Evolutionary conservation across 2,888 invertebrate species (phyloP).

Genomic region (Drosophila anomelani): DNA sequence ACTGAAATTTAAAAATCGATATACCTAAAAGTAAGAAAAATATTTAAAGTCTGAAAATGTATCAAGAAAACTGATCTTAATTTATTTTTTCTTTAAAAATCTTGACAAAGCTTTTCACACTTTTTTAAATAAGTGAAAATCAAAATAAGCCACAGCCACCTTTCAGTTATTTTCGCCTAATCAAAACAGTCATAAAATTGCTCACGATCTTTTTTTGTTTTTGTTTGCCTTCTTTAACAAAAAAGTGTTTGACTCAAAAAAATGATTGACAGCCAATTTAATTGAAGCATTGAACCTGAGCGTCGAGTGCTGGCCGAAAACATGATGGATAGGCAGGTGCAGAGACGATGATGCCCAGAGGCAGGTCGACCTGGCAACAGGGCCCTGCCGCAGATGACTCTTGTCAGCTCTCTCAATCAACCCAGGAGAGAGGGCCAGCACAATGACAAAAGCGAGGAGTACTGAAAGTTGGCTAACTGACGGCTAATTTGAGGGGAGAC

Average conservation of each 20-base stretch:
- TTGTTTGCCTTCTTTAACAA: slow-evolving; percentile 6
- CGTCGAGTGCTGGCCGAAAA: slow-evolving; percentile 27
- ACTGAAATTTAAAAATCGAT: background rate
- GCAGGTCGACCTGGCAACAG: slow-evolving; percentile 35
- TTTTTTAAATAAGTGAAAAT: slow-evolving; percentile 1
- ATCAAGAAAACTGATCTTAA: background rate
- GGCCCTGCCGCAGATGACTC: slow-evolving; percentile 28
- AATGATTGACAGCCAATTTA: slow-evolving; percentile 73
- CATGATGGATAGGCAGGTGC: slow-evolving; percentile 21
- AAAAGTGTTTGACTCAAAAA: slow-evolving; percentile 39
- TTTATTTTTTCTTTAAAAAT: background rate
- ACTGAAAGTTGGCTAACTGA: slow-evolving; percentile 65
- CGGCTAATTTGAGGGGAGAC: slow-evolving; percentile 57
- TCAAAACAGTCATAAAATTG: slow-evolving; percentile 63
- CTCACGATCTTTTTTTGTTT: slow-evolving; percentile 30
- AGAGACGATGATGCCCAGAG: slow-evolving; percentile 5
- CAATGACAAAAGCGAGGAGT: slow-evolving; percentile 45
- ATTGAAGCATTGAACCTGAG: slow-evolving; percentile 72
- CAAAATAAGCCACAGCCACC: slow-evolving; percentile 24
- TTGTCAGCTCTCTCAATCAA: slow-evolving; percentile 61
- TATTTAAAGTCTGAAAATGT: background rate
- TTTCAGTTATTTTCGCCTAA: slow-evolving; percentile 49
- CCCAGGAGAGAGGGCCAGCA: slow-evolving; percentile 37
- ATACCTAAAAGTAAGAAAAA: background rate
- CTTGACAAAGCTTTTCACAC: background rate